Base-by-base conservation (phyloP, 2,797 vertebrate genomes). In the Lepilemur ruficaudatus region DNA sequence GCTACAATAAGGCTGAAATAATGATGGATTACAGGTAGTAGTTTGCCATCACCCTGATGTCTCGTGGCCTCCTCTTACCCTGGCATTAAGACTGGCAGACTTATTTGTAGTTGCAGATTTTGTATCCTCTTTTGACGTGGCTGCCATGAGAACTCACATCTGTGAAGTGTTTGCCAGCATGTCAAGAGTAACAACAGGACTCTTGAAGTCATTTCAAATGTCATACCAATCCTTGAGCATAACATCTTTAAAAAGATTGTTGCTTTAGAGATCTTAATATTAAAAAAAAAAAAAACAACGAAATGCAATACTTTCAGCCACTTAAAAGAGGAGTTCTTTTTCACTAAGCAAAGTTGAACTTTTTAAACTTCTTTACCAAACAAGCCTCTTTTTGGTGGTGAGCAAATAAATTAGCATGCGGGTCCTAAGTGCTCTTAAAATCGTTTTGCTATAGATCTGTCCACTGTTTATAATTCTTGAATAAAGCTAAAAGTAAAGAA, bases 391-490 rank as follows among this genome's bases (percentile, higher is more conserved):
- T 97, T 95, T 83, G 48, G 73, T 89, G 85, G 80, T 94, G 90
- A 98, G 93, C 76, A 97, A 97, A 97, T 97, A 97, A 97, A 98
- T 95, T 92, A 97, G 95, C 93, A 20, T 97, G 84, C 30, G 91
- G 22, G 92, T 97, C 87, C 80, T 97, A 97, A 98, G 95, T 95
- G 90, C 92, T 98, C 95, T 97, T 98, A 93, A 98, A 98, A 96
- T 12, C 15, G 13, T 97, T 97, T 97, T 98, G 84, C 95, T 98
- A 91, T 88, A 98, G 96, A 96, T 97, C 80, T 87, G 91, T 96
- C 75, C 93, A 95, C 93, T 97, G 98, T 98, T 98, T 98, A 92
- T 93, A 95, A 97, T 98, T 97, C 96, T 94, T 94, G 90, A 98
- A 98, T 97, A 97, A 98, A 98, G 61, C 89, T 98, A 15, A 95